Conservation (phyloP, 2,797 vertebrate genomes). For the Poeciliopsis turneri region DNA sequence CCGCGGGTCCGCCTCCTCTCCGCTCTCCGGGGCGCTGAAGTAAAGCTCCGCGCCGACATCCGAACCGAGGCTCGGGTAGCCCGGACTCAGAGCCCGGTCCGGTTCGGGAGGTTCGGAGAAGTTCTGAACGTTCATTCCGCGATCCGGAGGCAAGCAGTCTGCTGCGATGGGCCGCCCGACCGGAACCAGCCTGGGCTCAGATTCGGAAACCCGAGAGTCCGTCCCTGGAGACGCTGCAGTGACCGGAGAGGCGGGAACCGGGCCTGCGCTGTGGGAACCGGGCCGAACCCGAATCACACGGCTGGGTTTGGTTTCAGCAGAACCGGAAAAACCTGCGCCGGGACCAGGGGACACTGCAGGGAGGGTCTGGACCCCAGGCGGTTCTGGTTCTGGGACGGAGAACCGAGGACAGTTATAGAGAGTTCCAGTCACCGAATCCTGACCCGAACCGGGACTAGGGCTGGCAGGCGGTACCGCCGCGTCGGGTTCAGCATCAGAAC, state of each 20-base stretch:
- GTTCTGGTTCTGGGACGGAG: conserved; percentile 19
- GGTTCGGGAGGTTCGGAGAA: neutral
- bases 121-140: neutral
- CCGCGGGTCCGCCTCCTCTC: conserved; percentile 1
- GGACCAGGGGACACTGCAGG: neutral
- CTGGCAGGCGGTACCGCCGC: neutral
- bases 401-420: conserved; percentile 46
- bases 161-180: conserved; percentile 49
- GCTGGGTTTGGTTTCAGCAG: neutral
- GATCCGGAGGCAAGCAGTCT: neutral
- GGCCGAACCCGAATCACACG: neutral
- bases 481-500: neutral
- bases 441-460: neutral
- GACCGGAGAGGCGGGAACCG: conserved; percentile 33
- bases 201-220: conserved; percentile 53
- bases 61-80: conserved; percentile 65
- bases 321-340: conserved; percentile 1
- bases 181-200: conserved; percentile 46
- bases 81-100: conserved; percentile 36
- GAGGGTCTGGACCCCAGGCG: neutral
- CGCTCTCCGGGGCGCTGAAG: conserved; percentile 64
- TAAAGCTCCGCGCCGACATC: conserved; percentile 68
- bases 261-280: neutral
- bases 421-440: conserved; percentile 23
- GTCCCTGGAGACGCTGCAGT: conserved; percentile 44